Base-by-base conservation (phyloP, 2,888 invertebrate species). In the Microctonus brassicae region DNA sequence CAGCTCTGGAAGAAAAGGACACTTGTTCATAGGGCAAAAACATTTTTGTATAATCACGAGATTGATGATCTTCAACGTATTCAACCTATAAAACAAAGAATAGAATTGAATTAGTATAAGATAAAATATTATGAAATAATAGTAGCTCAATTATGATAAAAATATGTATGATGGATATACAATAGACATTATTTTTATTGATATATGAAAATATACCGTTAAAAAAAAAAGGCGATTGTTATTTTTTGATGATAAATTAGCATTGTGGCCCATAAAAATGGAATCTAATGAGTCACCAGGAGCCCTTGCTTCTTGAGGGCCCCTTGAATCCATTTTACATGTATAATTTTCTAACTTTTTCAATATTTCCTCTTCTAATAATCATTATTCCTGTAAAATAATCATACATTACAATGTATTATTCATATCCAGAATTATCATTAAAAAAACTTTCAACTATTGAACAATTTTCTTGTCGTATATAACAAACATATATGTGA, bases 301-400 rank as follows among this genome's bases (percentile, higher is more conserved):
- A 87, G 86, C 87, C 86, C 87, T 87, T 84, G 86, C 71, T 33
- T 36, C 84, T 81, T 83, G 86, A 87, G 87, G 87, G 86, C 86
- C 87, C 87, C 86, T 81, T 77, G 80, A 76, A 80, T 87, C 85
- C 87, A 87, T 87, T 75, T 81, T 83, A 53, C 42, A 29, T 33
- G 33, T 29, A 17, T 0, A 29, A 29, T n/a, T 33, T 57, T 24
- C 13, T 33, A 34, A 17, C 3, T 34, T n/a, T 26, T 34, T 17
- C 24, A 17, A 36, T 22, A 26, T 39, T 39, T 26, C 55, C 26
- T 42, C 36, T 53, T 36, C 55, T 24, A 13, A 47, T 36, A 33
- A 61, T 13, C 34, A 67, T 67, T 64, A 55, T 62, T 69, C 13
- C 17, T 63, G 36, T 55, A 36, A 13, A 70, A 53, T 39, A 22